These are phyloP conservation scores for Nemurella pictetii DNA, from an alignment of 2,888 invertebrate genomes.

Conservation along the genomic window DNA sequence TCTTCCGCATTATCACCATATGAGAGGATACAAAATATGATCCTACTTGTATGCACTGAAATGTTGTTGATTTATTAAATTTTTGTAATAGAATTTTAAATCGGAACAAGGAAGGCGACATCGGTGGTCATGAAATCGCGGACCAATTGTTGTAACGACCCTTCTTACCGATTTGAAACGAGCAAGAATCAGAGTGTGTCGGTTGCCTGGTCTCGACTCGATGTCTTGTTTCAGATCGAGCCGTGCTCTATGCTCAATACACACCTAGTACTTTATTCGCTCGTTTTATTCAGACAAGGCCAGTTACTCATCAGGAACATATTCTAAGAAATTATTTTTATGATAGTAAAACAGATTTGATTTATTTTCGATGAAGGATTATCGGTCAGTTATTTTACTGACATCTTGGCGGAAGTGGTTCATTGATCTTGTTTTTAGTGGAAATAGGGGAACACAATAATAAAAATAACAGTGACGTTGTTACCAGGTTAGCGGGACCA, in stretches of 20 bases:
- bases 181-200: not conserved
- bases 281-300: not conserved
- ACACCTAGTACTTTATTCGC: not conserved
- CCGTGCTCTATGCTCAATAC: not conserved
- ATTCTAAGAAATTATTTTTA: not conserved
- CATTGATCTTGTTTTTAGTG: no score
- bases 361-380: not conserved
- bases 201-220: not conserved
- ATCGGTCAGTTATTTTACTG: not conserved
- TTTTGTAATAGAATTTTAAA: no score
- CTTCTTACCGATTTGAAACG: not conserved
- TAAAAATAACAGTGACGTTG: not conserved
- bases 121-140: no score
- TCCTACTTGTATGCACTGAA: no score
- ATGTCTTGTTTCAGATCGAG: not conserved
- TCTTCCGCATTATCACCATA: not conserved
- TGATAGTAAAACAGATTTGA: no score
- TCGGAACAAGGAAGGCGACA: no score
- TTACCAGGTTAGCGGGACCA: not conserved
- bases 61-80: no score
- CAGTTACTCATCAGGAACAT: not conserved
- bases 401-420: no score
- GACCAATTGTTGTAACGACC: no score
- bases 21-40: no score
- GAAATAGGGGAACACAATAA: no score